Evolutionary conservation across 2,113 vertebrate species (phyloP).

Genomic region (Pterocles gutturalis): DNA sequence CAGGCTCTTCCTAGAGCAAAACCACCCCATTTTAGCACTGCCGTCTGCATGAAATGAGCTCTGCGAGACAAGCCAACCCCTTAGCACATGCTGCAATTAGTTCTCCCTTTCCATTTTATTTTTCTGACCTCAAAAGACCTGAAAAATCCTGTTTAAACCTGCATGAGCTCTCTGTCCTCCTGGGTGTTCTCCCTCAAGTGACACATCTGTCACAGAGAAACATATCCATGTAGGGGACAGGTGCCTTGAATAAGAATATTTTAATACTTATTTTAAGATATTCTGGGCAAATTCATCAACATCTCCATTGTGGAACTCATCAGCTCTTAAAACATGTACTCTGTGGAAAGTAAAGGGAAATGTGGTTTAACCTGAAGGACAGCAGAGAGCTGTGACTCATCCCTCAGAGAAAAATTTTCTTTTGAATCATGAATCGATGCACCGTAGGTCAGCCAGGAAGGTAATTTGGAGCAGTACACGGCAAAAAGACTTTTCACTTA

Average conservation of each 20-base stretch:
- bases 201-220: background rate
- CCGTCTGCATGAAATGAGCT: background rate
- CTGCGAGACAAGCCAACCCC: background rate
- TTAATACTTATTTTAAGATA: background rate
- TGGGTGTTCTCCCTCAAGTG: background rate
- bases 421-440: background rate
- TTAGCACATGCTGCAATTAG: background rate
- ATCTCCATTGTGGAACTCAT: background rate
- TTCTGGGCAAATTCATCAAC: background rate
- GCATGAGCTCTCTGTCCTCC: background rate
- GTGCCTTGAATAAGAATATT: background rate
- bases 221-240: background rate
- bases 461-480: background rate
- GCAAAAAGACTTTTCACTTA: background rate
- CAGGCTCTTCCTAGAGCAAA: background rate
- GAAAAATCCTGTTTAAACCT: background rate
- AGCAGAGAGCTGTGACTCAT: background rate
- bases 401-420: background rate
- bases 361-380: background rate
- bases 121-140: background rate
- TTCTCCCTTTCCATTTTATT: background rate
- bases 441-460: background rate
- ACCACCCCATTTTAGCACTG: background rate
- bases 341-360: background rate
- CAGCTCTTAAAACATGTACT: background rate